Conservation (phyloP, 2,888 invertebrate genomes). For the Therioaphis trifolii region DNA sequence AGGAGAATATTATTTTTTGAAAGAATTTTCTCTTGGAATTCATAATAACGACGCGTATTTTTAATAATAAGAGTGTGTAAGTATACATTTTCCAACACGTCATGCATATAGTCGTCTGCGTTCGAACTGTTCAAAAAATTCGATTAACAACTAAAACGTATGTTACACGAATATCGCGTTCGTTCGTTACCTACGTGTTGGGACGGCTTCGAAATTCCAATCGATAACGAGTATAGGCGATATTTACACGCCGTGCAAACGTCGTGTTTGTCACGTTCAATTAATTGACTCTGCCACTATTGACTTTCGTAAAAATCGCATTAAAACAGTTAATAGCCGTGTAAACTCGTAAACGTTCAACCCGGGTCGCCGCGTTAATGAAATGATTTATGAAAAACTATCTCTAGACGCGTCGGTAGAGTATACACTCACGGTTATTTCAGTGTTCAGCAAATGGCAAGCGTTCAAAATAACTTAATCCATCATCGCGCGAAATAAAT, state of each 20-base stretch:
- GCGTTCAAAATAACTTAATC: conserved; percentile 52
- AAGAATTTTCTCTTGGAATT: too few relatives aligned
- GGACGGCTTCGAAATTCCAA: not conserved
- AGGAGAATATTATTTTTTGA: too few relatives aligned
- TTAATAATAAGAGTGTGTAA: too few relatives aligned
- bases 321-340: too few relatives aligned
- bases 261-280: not conserved
- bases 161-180: not conserved
- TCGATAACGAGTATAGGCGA: not conserved
- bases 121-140: too few relatives aligned
- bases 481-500: conserved; percentile 35
- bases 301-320: too few relatives aligned
- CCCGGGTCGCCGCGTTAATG: not conserved
- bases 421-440: not conserved
- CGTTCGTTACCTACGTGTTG: not conserved
- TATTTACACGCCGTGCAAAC: not conserved
- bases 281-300: not conserved
- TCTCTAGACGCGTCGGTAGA: too few relatives aligned
- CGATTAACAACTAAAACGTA: too few relatives aligned
- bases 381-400: not conserved
- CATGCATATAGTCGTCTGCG: too few relatives aligned
- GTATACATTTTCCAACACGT: too few relatives aligned
- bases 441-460: conserved; percentile 37
- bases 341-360: too few relatives aligned
- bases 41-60: too few relatives aligned